phyloP scores from a whole-genome alignment of 1,140 invertebrate genomes.

The Drosophila kohkoa region DNA sequence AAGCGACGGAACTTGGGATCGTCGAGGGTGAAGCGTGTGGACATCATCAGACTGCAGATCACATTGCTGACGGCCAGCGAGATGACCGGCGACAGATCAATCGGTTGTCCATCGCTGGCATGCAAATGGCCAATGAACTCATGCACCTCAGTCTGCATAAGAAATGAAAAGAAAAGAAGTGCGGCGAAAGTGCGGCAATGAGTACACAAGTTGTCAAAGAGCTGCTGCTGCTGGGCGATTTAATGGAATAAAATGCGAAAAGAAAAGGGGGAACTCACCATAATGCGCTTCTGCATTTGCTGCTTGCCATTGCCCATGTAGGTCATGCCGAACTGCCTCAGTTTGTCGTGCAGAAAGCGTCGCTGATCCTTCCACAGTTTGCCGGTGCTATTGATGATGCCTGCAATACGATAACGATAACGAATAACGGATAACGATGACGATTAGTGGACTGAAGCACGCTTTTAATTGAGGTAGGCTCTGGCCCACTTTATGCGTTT shows the following conservation, averaged over 20 bases:
- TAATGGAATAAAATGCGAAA: no score
- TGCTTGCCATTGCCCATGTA: slow-evolving; percentile 91
- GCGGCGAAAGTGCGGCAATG: no score
- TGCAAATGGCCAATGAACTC: slow-evolving; percentile 89
- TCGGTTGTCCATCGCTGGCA: slow-evolving; percentile 87
- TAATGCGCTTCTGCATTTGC: slow-evolving; percentile 94
- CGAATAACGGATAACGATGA: background rate
- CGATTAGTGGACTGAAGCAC: no score
- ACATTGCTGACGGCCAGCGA: slow-evolving; percentile 95
- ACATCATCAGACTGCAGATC: slow-evolving; percentile 96
- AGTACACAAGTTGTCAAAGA: no score
- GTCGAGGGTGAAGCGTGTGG: slow-evolving; percentile 91
- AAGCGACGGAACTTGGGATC: slow-evolving; percentile 91
- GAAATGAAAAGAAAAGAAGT: background rate
- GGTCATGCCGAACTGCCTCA: slow-evolving; percentile 96
- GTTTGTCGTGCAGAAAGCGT: slow-evolving; percentile 94
- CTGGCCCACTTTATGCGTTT: no score
- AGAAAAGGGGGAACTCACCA: slow-evolving; percentile 86
- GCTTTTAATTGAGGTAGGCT: no score
- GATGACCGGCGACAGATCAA: slow-evolving; percentile 90
- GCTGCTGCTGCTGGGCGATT: no score
- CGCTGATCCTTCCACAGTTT: slow-evolving; percentile 96
- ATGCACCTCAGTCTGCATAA: slow-evolving; percentile 90
- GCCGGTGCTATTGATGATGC: slow-evolving; percentile 96
- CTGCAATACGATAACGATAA: slow-evolving; percentile 85